phyloP scores from a whole-genome alignment of 2,888 invertebrate genomes.

The Hemithea aestivaria region DNA sequence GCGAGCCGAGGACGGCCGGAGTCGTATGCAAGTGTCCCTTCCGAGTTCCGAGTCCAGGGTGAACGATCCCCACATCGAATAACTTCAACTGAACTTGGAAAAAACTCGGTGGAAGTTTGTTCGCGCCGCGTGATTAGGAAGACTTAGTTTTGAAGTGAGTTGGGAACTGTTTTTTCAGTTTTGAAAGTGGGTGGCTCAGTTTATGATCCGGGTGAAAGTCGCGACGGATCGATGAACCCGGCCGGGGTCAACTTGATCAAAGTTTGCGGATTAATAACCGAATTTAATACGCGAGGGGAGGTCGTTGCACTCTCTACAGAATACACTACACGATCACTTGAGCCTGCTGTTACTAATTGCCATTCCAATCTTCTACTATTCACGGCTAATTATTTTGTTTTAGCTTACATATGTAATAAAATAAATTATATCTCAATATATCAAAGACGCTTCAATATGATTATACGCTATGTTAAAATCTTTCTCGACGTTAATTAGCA shows the following conservation, averaged over 20 bases:
- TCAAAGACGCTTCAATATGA: no score
- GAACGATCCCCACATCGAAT: slow-evolving; percentile 77
- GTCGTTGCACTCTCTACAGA: slow-evolving; percentile 47
- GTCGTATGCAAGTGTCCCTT: slow-evolving; percentile 76
- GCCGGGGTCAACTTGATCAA: slow-evolving; percentile 73
- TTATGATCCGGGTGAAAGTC: slow-evolving; percentile 79
- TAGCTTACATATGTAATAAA: no score
- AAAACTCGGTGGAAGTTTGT: slow-evolving; percentile 72
- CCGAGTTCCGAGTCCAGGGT: slow-evolving; percentile 51
- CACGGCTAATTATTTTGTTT: slow-evolving; percentile 40
- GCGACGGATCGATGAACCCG: slow-evolving; percentile 71
- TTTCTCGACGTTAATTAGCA: no score
- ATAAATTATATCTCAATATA: no score
- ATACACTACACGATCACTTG: slow-evolving; percentile 21
- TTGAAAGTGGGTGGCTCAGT: slow-evolving; percentile 78
- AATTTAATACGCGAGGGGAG: slow-evolving; percentile 66
- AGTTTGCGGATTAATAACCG: slow-evolving; percentile 73
- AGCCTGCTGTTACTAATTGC: slow-evolving; percentile 9
- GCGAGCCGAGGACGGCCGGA: slow-evolving; percentile 56
- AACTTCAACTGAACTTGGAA: slow-evolving; percentile 75
- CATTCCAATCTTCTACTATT: slow-evolving; percentile 11
- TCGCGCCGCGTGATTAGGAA: slow-evolving; percentile 77
- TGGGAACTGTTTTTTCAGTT: slow-evolving; percentile 76
- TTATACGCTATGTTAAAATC: no score
- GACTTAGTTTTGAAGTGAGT: slow-evolving; percentile 78